Conservation (phyloP, 64 coral and sea anemone species). For the Astreopora myriophthalma region DNA sequence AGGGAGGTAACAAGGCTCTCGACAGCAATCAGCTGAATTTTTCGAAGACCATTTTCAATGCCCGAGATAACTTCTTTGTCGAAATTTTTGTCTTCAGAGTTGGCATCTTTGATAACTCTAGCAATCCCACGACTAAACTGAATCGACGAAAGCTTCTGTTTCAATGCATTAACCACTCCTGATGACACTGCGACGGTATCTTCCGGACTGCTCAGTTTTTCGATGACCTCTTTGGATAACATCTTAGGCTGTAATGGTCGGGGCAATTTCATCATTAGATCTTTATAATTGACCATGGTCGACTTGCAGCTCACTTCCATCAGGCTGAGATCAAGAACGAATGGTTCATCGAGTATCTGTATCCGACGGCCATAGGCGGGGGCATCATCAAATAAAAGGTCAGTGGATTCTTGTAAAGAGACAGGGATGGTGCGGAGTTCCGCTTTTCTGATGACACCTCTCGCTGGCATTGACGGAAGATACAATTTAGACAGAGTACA, state of each 20-base stretch:
- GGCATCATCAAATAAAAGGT: conserved; percentile 57
- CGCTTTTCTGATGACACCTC: neutral
- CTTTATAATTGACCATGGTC: neutral
- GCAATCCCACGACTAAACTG: neutral
- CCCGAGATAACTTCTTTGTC: neutral
- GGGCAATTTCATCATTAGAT: conserved; percentile 50
- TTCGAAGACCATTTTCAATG: neutral
- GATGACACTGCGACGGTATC: neutral
- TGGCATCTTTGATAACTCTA: neutral
- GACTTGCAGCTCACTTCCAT: neutral
- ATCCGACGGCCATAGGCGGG: conserved; percentile 23
- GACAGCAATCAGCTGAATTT: neutral
- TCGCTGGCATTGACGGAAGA: neutral
- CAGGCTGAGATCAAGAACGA: conserved; percentile 20
- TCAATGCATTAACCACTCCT: neutral
- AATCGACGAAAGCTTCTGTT: neutral
- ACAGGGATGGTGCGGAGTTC: neutral
- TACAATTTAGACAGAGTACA: neutral
- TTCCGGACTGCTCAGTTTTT: neutral
- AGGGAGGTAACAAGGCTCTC: conserved; percentile 45
- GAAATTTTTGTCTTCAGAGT: neutral
- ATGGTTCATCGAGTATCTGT: neutral
- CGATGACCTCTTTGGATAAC: conserved; percentile 34
- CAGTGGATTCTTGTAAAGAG: neutral
- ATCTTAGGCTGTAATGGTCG: conserved; percentile 21